Evolutionary conservation across 1,140 invertebrate genomes (phyloP).

Genomic region (Cryptotermes secundus): DNA sequence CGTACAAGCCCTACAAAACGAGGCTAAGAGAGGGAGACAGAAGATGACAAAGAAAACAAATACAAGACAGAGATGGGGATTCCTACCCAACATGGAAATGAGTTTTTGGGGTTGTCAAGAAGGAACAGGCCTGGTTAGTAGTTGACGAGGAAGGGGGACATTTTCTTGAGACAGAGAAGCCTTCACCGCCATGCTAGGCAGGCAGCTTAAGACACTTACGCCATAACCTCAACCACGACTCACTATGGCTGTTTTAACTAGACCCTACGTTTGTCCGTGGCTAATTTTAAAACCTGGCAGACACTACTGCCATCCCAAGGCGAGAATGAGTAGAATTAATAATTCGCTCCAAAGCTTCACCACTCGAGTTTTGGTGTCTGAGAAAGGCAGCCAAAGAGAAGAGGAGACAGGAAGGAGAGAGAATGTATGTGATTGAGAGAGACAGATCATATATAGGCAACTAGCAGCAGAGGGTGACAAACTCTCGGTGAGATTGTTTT

Average conservation of each 20-base stretch:
- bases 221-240: neutral
- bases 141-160: neutral
- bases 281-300: slow-evolving; percentile 8
- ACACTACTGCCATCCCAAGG: neutral
- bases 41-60: neutral
- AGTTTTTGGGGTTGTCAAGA: slow-evolving; percentile 11
- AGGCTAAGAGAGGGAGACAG: neutral
- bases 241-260: neutral
- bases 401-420: neutral
- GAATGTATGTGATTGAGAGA: neutral
- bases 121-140: neutral
- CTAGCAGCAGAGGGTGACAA: neutral
- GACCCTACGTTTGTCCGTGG: neutral
- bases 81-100: slow-evolving; percentile 25
- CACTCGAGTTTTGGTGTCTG: slow-evolving; percentile 12
- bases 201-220: neutral
- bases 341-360: neutral
- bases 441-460: neutral
- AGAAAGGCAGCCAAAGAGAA: neutral
- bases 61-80: neutral
- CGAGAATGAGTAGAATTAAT: slow-evolving; percentile 24
- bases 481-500: neutral
- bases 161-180: neutral
- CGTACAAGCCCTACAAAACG: neutral
- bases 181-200: neutral